phyloP scores from a whole-genome alignment of 2,888 invertebrate genomes.

The Drosophila sordidapex region DNA sequence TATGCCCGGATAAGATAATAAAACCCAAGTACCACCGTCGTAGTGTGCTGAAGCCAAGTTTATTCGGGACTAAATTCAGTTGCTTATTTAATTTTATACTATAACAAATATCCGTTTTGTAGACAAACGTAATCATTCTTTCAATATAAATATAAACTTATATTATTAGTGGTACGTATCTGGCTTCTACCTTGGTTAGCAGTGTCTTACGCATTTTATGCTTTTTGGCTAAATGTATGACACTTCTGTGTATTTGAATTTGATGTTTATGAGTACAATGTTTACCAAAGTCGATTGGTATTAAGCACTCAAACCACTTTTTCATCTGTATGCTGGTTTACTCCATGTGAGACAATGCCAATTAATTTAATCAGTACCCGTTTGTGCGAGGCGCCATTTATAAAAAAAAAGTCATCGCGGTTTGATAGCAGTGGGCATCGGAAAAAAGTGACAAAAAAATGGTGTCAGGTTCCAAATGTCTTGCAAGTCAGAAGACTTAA shows the following conservation, averaged over 20 bases:
- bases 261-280: conserved; percentile 4
- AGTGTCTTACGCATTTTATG: not conserved
- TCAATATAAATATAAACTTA: not conserved
- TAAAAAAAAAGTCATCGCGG: conserved; percentile 44
- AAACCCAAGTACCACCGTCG: no score
- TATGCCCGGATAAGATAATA: no score
- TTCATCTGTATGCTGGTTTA: conserved; percentile 22
- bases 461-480: conserved; percentile 29
- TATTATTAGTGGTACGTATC: not conserved
- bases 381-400: conserved; percentile 70
- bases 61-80: no score
- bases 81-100: not conserved
- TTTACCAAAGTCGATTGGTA: conserved; percentile 52
- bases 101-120: not conserved
- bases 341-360: conserved; percentile 35
- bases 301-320: conserved; percentile 31
- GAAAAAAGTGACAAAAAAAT: conserved; percentile 2
- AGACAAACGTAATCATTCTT: not conserved
- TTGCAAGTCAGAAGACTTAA: conserved; percentile 39
- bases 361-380: conserved; percentile 64
- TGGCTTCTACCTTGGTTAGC: not conserved
- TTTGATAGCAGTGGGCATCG: conserved; percentile 1
- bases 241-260: not conserved
- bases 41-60: no score
- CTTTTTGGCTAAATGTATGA: not conserved